Conservation (phyloP, 2,888 invertebrate genomes). For the Euspilapteryx auroguttella region DNA sequence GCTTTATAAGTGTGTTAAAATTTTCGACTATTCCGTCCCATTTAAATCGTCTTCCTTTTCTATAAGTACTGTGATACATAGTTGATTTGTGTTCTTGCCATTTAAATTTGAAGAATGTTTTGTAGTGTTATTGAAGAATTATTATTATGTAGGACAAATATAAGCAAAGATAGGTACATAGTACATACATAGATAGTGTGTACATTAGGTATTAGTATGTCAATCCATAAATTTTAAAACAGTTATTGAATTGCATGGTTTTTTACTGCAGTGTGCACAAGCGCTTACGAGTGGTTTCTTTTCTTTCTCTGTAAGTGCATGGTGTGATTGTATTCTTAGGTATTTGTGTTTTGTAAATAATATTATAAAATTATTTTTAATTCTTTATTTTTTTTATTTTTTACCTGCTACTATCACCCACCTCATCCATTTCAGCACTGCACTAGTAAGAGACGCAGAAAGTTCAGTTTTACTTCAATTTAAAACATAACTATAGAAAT, state of each 20-base stretch:
- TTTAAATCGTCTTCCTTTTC: conserved; percentile 1
- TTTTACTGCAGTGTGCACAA: conserved; percentile 38
- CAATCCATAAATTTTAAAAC: too few species aligned
- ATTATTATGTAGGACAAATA: too few species aligned
- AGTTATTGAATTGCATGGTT: conserved; percentile 13
- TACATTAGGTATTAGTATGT: too few species aligned
- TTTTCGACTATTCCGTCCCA: conserved; percentile 1
- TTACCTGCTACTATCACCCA: conserved; percentile 34
- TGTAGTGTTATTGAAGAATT: too few species aligned
- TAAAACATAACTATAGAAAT: too few species aligned
- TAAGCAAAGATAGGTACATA: too few species aligned
- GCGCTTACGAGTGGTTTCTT: conserved; percentile 37
- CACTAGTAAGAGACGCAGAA: conserved; percentile 14
- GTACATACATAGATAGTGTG: too few species aligned
- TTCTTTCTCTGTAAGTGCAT: conserved; percentile 54
- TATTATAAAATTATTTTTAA: conserved; percentile 47
- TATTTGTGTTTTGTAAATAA: conserved; percentile 53
- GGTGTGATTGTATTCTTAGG: conserved; percentile 34
- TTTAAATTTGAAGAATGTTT: too few species aligned
- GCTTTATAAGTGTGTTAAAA: too few species aligned
- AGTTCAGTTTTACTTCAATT: too few species aligned
- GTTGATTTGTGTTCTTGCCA: too few species aligned
- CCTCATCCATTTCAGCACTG: conserved; percentile 23
- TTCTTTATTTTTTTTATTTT: conserved; percentile 33
- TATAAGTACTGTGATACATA: conserved; percentile 4